Conservation (phyloP, 1,140 invertebrate genomes). For the Diuraphis noxia region DNA sequence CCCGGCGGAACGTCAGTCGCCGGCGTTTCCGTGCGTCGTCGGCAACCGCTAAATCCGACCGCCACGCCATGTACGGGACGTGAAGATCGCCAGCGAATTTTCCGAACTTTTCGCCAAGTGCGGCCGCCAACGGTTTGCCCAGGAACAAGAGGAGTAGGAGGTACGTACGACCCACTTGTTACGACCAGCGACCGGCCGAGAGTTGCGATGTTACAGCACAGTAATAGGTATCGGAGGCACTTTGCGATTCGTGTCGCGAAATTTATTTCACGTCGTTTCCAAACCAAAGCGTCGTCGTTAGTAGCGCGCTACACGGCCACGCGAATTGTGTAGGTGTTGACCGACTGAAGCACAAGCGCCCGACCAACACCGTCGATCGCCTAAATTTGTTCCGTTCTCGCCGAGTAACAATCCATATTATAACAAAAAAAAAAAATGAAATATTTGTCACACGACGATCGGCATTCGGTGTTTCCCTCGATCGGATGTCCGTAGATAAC, state of each 20-base stretch:
- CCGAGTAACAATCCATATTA: neutral
- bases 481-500: neutral
- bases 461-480: neutral
- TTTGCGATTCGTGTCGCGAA: neutral
- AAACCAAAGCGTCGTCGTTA: neutral
- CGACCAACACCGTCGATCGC: neutral
- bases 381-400: neutral
- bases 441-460: too few relatives aligned
- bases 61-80: constrained; percentile 16
- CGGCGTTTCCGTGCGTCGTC: neutral
- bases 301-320: neutral
- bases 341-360: neutral
- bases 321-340: neutral
- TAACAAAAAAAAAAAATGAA: too few relatives aligned
- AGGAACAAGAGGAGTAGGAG: neutral
- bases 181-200: neutral
- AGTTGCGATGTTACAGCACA: neutral
- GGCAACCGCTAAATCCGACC: neutral
- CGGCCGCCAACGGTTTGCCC: neutral
- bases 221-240: too few relatives aligned
- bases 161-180: neutral
- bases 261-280: neutral
- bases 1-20: neutral
- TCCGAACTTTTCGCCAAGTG: neutral
- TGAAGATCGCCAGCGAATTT: neutral